Percentiles rank a stretch among this genome's conserved stretches.
These are phyloP conservation scores for Osmoderma eremita DNA, from an alignment of 2,888 invertebrate genomes.

Conservation along the genomic window DNA sequence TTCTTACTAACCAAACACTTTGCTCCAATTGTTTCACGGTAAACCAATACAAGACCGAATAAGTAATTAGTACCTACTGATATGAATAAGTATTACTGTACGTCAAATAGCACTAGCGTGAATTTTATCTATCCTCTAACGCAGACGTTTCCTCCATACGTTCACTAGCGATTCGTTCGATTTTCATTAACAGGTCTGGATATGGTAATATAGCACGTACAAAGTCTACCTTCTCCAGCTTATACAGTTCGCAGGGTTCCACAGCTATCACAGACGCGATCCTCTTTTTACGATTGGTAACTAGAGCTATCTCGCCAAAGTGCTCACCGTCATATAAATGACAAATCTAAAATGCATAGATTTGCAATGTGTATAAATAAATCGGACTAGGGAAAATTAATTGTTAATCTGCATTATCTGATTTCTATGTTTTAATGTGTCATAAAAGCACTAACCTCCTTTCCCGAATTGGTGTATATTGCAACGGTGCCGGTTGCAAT, in stretches of 20 bases:
- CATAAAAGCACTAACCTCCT: slow-evolving; percentile 55
- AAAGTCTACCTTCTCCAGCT: slow-evolving; percentile 61
- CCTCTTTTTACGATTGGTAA: slow-evolving; percentile 55
- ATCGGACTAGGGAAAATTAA: background rate
- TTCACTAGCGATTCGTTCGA: slow-evolving; percentile 64
- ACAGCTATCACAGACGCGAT: slow-evolving; percentile 62
- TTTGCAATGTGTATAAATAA: background rate
- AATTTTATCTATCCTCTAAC: slow-evolving; percentile 59
- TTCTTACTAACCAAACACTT: too few relatives aligned
- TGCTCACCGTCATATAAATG: slow-evolving; percentile 70
- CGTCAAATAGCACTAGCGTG: background rate
- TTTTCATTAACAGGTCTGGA: slow-evolving; percentile 63
- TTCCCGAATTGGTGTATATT: slow-evolving; percentile 60
- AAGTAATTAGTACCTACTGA: too few relatives aligned
- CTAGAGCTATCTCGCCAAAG: slow-evolving; percentile 65
- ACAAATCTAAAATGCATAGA: slow-evolving; percentile 59
- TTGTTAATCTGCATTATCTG: background rate
- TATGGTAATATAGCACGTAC: slow-evolving; percentile 62
- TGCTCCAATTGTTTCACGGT: too few relatives aligned
- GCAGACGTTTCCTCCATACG: slow-evolving; percentile 66
- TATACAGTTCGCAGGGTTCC: slow-evolving; percentile 62
- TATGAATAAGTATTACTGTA: background rate
- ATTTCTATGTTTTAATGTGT: background rate
- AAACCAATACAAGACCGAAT: background rate
- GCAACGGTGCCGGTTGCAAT: slow-evolving; percentile 63